Percentiles rank a stretch among this genome's conserved stretches.
Conservation (phyloP, 2,888 invertebrate genomes). For the Acleris emargana region DNA sequence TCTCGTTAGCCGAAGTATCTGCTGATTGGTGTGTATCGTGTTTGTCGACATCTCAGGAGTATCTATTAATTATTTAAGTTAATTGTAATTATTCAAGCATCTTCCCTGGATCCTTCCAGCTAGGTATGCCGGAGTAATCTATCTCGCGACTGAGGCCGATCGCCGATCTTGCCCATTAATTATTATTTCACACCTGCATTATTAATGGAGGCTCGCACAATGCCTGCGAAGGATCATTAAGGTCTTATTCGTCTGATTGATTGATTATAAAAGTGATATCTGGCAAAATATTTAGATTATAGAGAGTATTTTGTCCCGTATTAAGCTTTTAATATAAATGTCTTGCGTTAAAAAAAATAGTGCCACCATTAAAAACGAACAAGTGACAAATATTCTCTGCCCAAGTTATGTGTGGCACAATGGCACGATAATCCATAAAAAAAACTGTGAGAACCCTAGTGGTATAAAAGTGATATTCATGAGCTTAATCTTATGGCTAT, state of each 20-base stretch:
- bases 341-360: too few relatives aligned
- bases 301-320: not conserved
- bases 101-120: slow-evolving; percentile 38
- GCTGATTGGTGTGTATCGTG: slow-evolving; percentile 33
- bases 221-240: slow-evolving; percentile 36
- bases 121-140: slow-evolving; percentile 46
- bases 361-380: too few relatives aligned
- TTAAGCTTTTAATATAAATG: too few relatives aligned
- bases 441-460: too few relatives aligned
- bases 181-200: slow-evolving; percentile 42
- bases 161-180: slow-evolving; percentile 44
- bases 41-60: slow-evolving; percentile 35
- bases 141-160: slow-evolving; percentile 41
- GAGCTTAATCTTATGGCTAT: too few relatives aligned
- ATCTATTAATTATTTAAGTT: slow-evolving; percentile 46
- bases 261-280: slow-evolving; percentile 25
- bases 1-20: slow-evolving; percentile 36
- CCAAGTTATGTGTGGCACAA: too few relatives aligned
- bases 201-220: slow-evolving; percentile 40
- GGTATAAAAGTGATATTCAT: too few relatives aligned
- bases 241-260: slow-evolving; percentile 30
- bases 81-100: slow-evolving; percentile 45
- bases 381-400: too few relatives aligned
- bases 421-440: too few relatives aligned
- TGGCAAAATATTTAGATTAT: not conserved